Percentiles rank a stretch among this genome's conserved stretches.
phyloP scores from a whole-genome alignment of 2,113 vertebrate genomes.

The Halcyon senegalensis region DNA sequence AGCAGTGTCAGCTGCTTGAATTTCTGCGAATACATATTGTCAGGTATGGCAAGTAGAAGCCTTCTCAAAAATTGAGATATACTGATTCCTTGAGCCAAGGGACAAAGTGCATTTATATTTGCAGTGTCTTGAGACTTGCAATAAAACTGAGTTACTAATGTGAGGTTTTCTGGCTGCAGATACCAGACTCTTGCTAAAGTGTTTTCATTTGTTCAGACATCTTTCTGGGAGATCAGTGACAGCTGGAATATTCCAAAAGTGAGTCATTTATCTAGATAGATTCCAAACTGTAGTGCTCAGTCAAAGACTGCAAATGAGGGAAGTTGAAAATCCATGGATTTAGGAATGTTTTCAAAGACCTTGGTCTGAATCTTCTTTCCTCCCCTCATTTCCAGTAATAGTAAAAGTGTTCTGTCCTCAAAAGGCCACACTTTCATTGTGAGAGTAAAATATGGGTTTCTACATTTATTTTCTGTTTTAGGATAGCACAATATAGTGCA shows the following conservation, averaged over 20 bases:
- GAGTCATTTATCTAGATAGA: conserved; percentile 19
- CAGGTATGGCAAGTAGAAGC: background rate
- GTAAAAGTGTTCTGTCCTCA: background rate
- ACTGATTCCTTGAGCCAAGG: conserved; percentile 6
- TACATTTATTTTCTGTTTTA: background rate
- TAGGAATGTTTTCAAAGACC: background rate
- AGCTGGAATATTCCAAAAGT: conserved; percentile 34
- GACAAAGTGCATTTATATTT: conserved; percentile 41
- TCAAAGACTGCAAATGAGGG: background rate
- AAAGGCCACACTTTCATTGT: background rate
- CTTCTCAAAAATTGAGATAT: background rate
- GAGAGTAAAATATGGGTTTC: background rate
- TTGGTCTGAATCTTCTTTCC: background rate
- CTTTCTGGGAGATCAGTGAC: conserved; percentile 22
- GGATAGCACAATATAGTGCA: background rate
- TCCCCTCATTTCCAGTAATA: background rate
- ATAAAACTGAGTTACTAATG: conserved; percentile 40
- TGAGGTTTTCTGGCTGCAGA: conserved; percentile 33
- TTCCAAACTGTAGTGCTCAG: background rate
- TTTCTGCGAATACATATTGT: background rate
- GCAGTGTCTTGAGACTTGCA: conserved; percentile 5
- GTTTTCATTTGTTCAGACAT: conserved; percentile 20
- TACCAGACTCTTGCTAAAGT: background rate
- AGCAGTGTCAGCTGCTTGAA: background rate
- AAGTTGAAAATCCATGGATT: background rate